Evolutionary conservation across 1,140 invertebrate genomes (phyloP), one percentile per base, ranked within the genome.

Genomic region (Gonioctena quinquepunctata): DNA sequence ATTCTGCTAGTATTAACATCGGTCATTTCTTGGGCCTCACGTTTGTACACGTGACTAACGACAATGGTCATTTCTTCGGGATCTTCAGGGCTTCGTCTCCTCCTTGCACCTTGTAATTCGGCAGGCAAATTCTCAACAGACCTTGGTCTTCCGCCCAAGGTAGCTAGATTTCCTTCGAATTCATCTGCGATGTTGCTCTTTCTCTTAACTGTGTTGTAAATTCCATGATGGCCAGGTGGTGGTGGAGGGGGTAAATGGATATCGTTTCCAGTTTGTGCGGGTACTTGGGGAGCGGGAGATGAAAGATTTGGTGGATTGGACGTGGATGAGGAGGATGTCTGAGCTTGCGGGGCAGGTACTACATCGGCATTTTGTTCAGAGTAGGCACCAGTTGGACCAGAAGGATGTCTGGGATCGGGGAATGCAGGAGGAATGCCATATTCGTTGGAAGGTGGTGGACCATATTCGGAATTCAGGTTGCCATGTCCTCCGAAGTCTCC

Each of bases 11-110:
- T 97, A 78, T 95, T 94, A 0, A 97, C 94, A 79, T 97, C 95
- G 16, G 94, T 96, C 94, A 96, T 96, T 83, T 95, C 93, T 84
- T 95, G 93, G 56, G 94, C 90, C 71, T 93, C 92, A 63, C 93
- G 87, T 78, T 94, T 94, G 86, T 94, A 94, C 59, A 94, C 91
- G 75, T 92, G 88, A 27, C 88, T 88, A 2, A 90, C 86, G 18
- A 90, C 86, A 42, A 91, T 76, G 48, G 88, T 89, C 71, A 90
- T 87, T 5, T 85, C 87, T 72, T 85, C 73, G 70, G 86, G 82
- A 79, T n/a, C n/a, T n/a, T 72, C 52, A 71, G 86, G 82, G 79
- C 90, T 85, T 75, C 88, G 84, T 79, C 89, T 85, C 23, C 42
- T 74, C 67, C 87, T 85, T 13, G 87, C 90, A 23, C 92, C 91